Conservation (phyloP, 2,888 invertebrate genomes). For the Halictus quadricinctus region DNA sequence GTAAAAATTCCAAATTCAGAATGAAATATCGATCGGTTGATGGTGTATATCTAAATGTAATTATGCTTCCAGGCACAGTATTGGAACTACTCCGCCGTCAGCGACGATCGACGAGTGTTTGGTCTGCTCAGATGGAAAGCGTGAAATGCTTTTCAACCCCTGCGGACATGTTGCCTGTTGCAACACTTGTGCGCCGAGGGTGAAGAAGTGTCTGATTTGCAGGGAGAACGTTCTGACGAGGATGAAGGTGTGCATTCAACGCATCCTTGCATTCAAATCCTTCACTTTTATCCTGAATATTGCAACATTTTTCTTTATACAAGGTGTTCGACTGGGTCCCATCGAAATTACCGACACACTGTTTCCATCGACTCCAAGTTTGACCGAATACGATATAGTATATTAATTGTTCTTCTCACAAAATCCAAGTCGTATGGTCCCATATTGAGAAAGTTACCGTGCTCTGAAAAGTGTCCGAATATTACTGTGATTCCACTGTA, state of each 20-base stretch:
- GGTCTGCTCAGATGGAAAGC: constrained; percentile 96
- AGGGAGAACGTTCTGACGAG: constrained; percentile 92
- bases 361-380: too few relatives aligned
- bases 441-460: too few relatives aligned
- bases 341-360: too few relatives aligned
- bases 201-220: constrained; percentile 97
- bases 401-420: too few relatives aligned
- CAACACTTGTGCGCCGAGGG: constrained; percentile 92
- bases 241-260: constrained; percentile 83
- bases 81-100: constrained; percentile 77
- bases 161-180: constrained; percentile 98
- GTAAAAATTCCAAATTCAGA: not conserved
- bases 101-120: constrained; percentile 93
- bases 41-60: not conserved
- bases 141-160: constrained; percentile 95
- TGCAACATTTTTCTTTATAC: not conserved
- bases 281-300: not conserved
- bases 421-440: too few relatives aligned
- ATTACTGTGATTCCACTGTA: too few relatives aligned
- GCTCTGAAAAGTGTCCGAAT: too few relatives aligned
- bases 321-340: too few relatives aligned
- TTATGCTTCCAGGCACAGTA: constrained; percentile 73
- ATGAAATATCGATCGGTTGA: not conserved
- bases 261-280: not conserved
- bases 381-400: too few relatives aligned